Conservation (phyloP, 2,797 vertebrate species). For the Gymnodraco acuticeps region DNA sequence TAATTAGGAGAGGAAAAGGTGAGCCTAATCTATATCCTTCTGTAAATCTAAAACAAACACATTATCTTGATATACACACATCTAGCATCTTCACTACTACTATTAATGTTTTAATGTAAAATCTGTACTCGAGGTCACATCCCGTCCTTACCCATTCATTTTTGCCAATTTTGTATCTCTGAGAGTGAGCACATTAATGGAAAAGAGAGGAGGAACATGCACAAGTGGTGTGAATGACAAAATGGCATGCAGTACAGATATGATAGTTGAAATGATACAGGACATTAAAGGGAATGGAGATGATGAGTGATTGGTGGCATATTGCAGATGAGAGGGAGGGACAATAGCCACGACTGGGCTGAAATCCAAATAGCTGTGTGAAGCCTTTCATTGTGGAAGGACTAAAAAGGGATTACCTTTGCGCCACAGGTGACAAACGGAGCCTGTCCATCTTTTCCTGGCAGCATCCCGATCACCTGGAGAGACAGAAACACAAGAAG, state of each 20-base stretch:
- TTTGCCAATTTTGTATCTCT: conserved; percentile 85
- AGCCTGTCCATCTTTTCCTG: conserved; percentile 71
- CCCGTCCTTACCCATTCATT: conserved; percentile 84
- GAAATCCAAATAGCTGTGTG: conserved; percentile 34
- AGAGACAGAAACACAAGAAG: conserved; percentile 31
- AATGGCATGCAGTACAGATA: conserved; percentile 45
- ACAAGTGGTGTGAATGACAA: conserved; percentile 51
- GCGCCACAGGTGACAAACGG: conserved; percentile 84
- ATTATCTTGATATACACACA: neutral
- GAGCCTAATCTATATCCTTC: conserved; percentile 23
- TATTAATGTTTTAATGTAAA: conserved; percentile 19
- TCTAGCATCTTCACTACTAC: conserved; percentile 21
- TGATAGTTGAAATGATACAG: conserved; percentile 23
- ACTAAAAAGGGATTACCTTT: conserved; percentile 79
- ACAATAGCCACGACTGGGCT: conserved; percentile 40
- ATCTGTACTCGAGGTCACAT: conserved; percentile 35
- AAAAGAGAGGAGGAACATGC: conserved; percentile 30
- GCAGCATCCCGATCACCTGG: conserved; percentile 85
- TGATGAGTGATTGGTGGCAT: conserved; percentile 10
- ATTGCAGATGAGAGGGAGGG: conserved; percentile 33
- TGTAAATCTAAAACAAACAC: conserved; percentile 31
- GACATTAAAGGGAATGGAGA: conserved; percentile 25
- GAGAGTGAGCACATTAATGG: conserved; percentile 55
- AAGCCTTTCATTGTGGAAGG: conserved; percentile 48
- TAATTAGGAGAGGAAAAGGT: neutral